Percentiles rank a stretch among this genome's conserved stretches.
These are phyloP conservation scores for Platycercus adscitus DNA, from an alignment of 2,113 vertebrate genomes.

Conservation along the genomic window DNA sequence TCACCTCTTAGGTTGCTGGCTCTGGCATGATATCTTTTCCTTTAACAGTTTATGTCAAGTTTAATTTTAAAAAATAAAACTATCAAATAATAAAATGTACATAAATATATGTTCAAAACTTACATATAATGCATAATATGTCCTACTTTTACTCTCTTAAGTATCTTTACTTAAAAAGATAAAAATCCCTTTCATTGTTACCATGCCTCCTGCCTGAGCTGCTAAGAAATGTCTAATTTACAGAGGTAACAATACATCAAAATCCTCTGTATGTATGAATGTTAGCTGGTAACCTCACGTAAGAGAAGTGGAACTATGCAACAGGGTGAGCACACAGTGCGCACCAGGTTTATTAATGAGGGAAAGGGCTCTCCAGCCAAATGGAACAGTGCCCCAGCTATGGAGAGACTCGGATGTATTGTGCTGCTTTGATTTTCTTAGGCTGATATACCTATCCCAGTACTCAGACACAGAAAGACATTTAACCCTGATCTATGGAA, in stretches of 20 bases:
- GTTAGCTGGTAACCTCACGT: not conserved
- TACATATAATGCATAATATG: not conserved
- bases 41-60: not conserved
- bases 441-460: not conserved
- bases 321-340: accelerated
- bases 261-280: not conserved
- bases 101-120: not conserved
- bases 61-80: not conserved
- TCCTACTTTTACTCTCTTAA: not conserved
- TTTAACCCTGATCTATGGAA: not conserved
- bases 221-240: not conserved
- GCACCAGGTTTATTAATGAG: not conserved
- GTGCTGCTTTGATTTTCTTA: not conserved
- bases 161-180: not conserved
- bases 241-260: not conserved
- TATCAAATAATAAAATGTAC: not conserved
- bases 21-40: not conserved
- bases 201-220: not conserved
- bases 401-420: accelerated
- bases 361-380: not conserved
- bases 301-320: not conserved
- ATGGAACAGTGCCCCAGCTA: not conserved
- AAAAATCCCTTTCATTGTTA: not conserved
- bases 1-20: not conserved
- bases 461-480: not conserved